These are phyloP conservation scores for Agriopis leucophaearia DNA, from an alignment of 2,888 invertebrate genomes.

Conservation along the genomic window DNA sequence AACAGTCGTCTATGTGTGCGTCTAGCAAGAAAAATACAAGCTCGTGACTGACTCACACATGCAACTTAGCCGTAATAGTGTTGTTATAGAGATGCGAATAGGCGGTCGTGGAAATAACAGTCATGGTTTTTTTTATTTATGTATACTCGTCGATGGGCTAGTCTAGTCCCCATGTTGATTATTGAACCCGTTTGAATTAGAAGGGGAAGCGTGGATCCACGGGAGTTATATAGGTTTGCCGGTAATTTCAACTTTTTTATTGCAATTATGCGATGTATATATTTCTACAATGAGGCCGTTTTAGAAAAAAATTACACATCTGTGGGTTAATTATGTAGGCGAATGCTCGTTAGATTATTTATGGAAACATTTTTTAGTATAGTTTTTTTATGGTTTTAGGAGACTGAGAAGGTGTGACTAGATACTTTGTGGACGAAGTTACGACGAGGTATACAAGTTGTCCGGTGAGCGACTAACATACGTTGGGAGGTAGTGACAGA, in stretches of 20 bases:
- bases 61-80: constrained; percentile 43
- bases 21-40: constrained; percentile 52
- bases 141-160: constrained; percentile 42
- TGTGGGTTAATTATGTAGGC: constrained; percentile 37
- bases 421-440: not conserved
- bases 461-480: too few species aligned
- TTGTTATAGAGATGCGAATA: constrained; percentile 57
- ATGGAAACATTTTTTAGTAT: constrained; percentile 12
- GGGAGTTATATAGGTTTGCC: constrained; percentile 44
- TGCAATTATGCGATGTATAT: constrained; percentile 46
- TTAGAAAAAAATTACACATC: constrained; percentile 46
- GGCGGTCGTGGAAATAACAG: constrained; percentile 54
- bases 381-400: not conserved
- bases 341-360: constrained; percentile 38
- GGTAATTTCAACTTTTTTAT: constrained; percentile 45
- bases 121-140: constrained; percentile 52
- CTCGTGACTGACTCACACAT: constrained; percentile 64
- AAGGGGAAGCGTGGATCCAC: constrained; percentile 41
- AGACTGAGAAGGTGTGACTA: not conserved
- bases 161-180: constrained; percentile 38
- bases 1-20: constrained; percentile 51
- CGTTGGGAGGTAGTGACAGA: too few species aligned
- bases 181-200: constrained; percentile 52
- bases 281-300: constrained; percentile 40
- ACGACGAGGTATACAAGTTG: too few species aligned